Evolutionary conservation across 1,140 invertebrate genomes (phyloP), one percentile per base, ranked within the genome.

Genomic region (Ips typographus): DNA sequence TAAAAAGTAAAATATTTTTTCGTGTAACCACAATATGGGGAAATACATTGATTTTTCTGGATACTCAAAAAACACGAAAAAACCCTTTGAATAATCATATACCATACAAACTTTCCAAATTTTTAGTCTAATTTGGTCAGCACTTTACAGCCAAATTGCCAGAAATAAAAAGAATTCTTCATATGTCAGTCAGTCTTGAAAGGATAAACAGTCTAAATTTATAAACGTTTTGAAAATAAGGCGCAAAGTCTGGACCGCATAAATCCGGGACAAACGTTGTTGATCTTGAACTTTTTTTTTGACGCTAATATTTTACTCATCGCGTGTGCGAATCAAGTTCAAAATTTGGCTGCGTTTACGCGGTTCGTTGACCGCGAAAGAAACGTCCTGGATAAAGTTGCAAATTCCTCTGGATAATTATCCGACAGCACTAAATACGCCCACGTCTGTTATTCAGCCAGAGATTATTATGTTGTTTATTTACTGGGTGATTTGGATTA

Each of bases 271-370:
- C 41, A n/a, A 7, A n/a, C 53, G 37, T 5, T 37, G 53, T 59
- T 53, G 62, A 65, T 65, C 62, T 65, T 53, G 62, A 65, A 65
- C 62, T 65, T 65, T 63, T 65, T 65, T 39, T 22, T 22, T 22
- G 22, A 43, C 60, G 44, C 22, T 41, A 41, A 53, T 65, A 65
- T 65, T 65, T 65, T 53, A 65, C 44, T 65, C 62, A 65, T 53
- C 62, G 37, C 62, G 36, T 22, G 8, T 22, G n/a, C 22, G 22
- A 47, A n/a, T 39, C 43, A 49, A 51, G 51, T 65, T 51, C 62
- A 53, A 65, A 51, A 47, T 65, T 63, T 63, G 44, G 62, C 62
- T 38, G 49, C 47, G 37, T 22, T 8, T 37, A 22, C 37, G 8
- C 51, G 51, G 51, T 53, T 36, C 51, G 57, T 59, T 42, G 57